A percentile compares a stretch with the other conserved stretches of the same genome.
These are phyloP conservation scores for Dastarcus helophoroides DNA, from an alignment of 2,888 invertebrate species.

Conservation along the genomic window DNA sequence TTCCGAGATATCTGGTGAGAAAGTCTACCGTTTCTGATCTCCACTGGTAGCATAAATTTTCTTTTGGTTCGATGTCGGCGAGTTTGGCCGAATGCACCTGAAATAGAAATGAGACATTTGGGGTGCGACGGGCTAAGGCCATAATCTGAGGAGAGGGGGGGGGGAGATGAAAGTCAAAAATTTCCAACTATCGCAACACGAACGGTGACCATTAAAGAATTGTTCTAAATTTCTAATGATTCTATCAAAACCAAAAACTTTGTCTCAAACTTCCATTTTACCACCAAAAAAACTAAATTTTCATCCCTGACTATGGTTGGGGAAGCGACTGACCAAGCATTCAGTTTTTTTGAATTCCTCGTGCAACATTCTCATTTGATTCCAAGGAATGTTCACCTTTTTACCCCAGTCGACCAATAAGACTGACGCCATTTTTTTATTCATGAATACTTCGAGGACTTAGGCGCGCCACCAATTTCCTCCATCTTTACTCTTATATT, in stretches of 20 bases:
- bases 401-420: constrained; percentile 54
- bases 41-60: constrained; percentile 15
- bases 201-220: no score
- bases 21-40: constrained; percentile 28
- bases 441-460: constrained; percentile 38
- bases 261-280: no score
- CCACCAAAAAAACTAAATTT: no score
- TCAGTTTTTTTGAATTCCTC: constrained; percentile 26
- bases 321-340: constrained; percentile 24
- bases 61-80: constrained; percentile 38
- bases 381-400: constrained; percentile 39
- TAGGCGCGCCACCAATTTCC: constrained; percentile 50
- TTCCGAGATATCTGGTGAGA: constrained; percentile 30
- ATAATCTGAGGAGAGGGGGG: no score
- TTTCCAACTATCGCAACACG: no score
- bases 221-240: no score
- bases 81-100: constrained; percentile 36
- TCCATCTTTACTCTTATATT: constrained; percentile 26
- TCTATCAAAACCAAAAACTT: no score
- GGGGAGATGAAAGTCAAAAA: no score
- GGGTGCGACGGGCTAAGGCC: no score
- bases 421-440: constrained; percentile 41
- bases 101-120: no score
- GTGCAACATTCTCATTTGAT: constrained; percentile 40
- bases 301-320: no score